Evolutionary conservation across 2,888 invertebrate species (phyloP), one percentile per base, ranked within the genome.

Genomic region (Elegia similella): DNA sequence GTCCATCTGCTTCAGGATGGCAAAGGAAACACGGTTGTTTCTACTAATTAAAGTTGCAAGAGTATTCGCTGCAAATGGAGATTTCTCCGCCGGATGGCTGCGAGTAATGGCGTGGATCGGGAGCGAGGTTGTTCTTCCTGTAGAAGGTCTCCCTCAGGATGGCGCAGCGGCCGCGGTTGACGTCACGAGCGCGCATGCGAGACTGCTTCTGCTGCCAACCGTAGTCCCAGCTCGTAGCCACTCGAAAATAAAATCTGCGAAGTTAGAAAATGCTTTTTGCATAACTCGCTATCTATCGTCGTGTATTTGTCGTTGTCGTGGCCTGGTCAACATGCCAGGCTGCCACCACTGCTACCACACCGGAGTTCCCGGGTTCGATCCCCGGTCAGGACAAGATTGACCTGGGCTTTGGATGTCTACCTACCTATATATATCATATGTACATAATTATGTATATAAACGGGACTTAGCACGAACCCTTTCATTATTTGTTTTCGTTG

Each of bases 161-260:
- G 54, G 89, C 86, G 66, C 88, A 84, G 58, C 92, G 88, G 1
- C 93, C 93, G 62, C 66, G 84, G 72, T 92, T 86, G 10, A 83
- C 72, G 61, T 92, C 85, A 15, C 85, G 79, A 0, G 81, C 74
- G 1, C 67, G 76, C 48, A 77, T 55, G 7, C 72, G 70, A 0
- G 84, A 73, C 32, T 78, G 71, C 75, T 86, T 91, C 83, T 93
- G 93, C 50, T 92, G 88, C 94, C 94, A 94, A 1, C 94, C 94
- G 76, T 94, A 93, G 66, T 88, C 88, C 84, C 90, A 93, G 70
- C 78, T 92, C 0, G 89, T 75, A 0, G 82, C 75, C 67, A 92
- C 80, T 3, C 93, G 91, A 68, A 91, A 93, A 66, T 86, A 91
- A 65, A 85, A 94, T 62, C 93, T 90, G 58, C 0, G 58, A 61